phyloP scores from a whole-genome alignment of 2,113 vertebrate species.

The Protobothrops flavoviridis region DNA sequence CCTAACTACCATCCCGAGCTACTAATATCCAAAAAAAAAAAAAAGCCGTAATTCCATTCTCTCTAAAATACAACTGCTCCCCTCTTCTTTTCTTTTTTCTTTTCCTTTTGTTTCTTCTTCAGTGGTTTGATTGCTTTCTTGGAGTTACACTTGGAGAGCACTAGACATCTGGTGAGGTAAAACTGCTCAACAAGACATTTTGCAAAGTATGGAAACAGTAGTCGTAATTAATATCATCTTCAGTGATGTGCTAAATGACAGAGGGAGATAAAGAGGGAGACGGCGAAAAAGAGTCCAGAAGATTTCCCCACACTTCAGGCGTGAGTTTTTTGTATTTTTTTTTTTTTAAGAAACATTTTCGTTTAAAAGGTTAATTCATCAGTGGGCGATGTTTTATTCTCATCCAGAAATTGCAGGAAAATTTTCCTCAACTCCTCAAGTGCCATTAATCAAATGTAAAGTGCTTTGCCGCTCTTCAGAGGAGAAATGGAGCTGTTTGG shows the following conservation, averaged over 20 bases:
- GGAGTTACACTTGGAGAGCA: constrained; percentile 16
- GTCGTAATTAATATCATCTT: constrained; percentile 30
- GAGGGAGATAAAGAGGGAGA: background rate
- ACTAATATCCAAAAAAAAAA: background rate
- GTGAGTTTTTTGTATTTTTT: constrained; percentile 27
- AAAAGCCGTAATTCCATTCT: background rate
- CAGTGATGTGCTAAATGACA: constrained; percentile 1
- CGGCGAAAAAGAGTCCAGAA: background rate
- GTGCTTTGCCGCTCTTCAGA: constrained; percentile 42
- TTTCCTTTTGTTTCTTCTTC: background rate
- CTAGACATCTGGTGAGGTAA: constrained; percentile 44
- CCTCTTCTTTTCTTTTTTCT: background rate
- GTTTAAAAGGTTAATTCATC: constrained; percentile 53
- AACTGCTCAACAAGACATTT: constrained; percentile 52
- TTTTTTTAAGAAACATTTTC: constrained; percentile 27
- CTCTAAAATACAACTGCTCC: background rate
- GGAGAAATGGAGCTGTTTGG: constrained; percentile 59
- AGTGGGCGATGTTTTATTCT: constrained; percentile 44
- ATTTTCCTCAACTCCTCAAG: constrained; percentile 42
- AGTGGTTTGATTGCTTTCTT: constrained; percentile 18
- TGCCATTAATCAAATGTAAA: constrained; percentile 56
- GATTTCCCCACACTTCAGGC: constrained; percentile 2
- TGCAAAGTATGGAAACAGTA: constrained; percentile 50
- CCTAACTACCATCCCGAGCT: too few species aligned
- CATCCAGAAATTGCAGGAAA: constrained; percentile 31